These are phyloP conservation scores for Eumacrocentrus americanus DNA, from an alignment of 2,888 invertebrate genomes.

Conservation along the genomic window DNA sequence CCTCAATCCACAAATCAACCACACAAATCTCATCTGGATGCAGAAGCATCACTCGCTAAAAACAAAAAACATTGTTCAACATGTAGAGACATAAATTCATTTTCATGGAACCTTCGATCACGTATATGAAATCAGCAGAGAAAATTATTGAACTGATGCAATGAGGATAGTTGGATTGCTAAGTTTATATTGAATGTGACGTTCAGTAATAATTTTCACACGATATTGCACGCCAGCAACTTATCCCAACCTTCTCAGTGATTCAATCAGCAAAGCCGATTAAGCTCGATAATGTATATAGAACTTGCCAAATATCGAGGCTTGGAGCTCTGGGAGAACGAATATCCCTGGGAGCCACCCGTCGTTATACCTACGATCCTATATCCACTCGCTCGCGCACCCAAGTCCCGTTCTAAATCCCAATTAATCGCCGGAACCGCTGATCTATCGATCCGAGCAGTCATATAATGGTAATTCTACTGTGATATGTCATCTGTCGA, in stretches of 20 bases:
- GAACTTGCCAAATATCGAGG: background rate
- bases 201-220: constrained; percentile 7
- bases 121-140: background rate
- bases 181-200: too few species aligned
- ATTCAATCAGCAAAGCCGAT: constrained; percentile 13
- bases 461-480: constrained; percentile 18
- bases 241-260: too few species aligned
- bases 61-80: background rate
- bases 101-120: constrained; percentile 13
- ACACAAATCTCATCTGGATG: background rate
- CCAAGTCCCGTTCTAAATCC: constrained; percentile 19
- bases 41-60: background rate
- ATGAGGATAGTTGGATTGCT: too few species aligned
- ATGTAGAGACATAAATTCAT: background rate
- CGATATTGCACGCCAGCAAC: too few species aligned
- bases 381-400: constrained; percentile 13
- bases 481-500: constrained; percentile 20
- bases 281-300: background rate
- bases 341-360: constrained; percentile 11
- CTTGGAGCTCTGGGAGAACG: constrained; percentile 4
- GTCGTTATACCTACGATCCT: constrained; percentile 2
- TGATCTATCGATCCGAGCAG: constrained; percentile 22
- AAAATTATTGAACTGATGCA: background rate
- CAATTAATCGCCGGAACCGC: constrained; percentile 22
- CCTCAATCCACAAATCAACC: constrained; percentile 9